phyloP scores from a whole-genome alignment of 2,888 invertebrate species.

The Drosophila infuscata region DNA sequence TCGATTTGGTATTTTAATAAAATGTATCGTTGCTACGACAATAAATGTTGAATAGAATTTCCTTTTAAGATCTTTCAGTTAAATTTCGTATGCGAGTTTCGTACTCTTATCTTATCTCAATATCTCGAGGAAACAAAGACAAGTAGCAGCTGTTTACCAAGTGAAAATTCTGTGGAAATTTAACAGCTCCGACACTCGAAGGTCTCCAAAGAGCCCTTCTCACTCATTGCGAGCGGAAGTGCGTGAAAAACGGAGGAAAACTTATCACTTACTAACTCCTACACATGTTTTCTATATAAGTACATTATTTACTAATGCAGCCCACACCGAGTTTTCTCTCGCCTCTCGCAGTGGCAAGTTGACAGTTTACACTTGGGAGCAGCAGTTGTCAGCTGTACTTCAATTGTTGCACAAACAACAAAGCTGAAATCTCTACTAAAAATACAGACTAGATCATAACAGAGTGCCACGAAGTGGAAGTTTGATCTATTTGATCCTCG shows the following conservation, averaged over 20 bases:
- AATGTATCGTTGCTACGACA: background rate
- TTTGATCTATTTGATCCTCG: slow-evolving; percentile 31
- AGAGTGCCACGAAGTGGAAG: slow-evolving; percentile 1
- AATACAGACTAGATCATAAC: slow-evolving; percentile 30
- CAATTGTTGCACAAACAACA: slow-evolving; percentile 38
- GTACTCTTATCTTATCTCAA: background rate
- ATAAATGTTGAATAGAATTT: background rate
- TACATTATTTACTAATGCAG: slow-evolving; percentile 48
- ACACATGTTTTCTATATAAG: slow-evolving; percentile 9
- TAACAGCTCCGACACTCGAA: slow-evolving; percentile 33
- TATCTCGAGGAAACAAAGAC: background rate
- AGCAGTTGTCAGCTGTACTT: slow-evolving; percentile 44
- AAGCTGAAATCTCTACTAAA: slow-evolving; percentile 22
- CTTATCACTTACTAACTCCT: slow-evolving; percentile 18
- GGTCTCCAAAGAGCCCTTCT: slow-evolving; percentile 12
- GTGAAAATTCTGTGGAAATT: slow-evolving; percentile 32
- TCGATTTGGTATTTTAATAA: background rate
- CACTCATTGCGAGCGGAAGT: slow-evolving; percentile 56
- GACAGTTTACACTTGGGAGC: slow-evolving; percentile 41
- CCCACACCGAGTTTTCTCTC: slow-evolving; percentile 35
- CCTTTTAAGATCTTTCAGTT: background rate
- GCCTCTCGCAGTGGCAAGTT: slow-evolving; percentile 14
- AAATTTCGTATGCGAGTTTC: slow-evolving; percentile 21
- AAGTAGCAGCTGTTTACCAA: slow-evolving; percentile 39
- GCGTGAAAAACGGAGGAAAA: slow-evolving; percentile 26